Evolutionary conservation across 2,113 vertebrate species (phyloP), one percentile per base, ranked within the genome.

Genomic region (Oncorhynchus keta): DNA sequence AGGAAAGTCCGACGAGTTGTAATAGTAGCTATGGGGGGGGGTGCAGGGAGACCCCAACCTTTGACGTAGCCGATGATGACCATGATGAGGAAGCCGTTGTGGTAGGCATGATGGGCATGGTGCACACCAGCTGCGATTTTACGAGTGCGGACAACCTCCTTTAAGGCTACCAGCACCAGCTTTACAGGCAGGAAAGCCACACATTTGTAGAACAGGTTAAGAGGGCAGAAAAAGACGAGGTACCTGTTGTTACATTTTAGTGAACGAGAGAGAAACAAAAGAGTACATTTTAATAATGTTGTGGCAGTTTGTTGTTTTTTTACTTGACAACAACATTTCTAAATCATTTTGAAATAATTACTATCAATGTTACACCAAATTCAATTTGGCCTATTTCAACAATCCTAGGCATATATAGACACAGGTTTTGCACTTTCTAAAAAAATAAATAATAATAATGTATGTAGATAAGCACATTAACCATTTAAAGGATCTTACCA

Each of bases 161-260:
- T 99, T 95, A 99, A 91, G 6, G 95, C 98, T 73, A 99, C 97
- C 0, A 99, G 89, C 89, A 98, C 87, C 49, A 99, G 95, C 74
- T 99, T 99, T 82, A 99, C 24, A 0, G 98, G 98, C 90, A 98
- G 89, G 88, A 99, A 97, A 64, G 95, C 94, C 79, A 99, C 96
- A 0, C 97, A 98, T 88, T 97, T 99, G 87, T 99, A 99, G 91
- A 99, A 99, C 84, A 99, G 91, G 91, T 98, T 98, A 88, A 98
- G 88, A 5, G 98, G 98, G 70, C 97, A 99, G 93, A 95, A 99
- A 91, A 99, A 99, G 71, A 95, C 84, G 84, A 99, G 87, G 88
- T 99, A 99, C 98, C 97, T 99, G 90, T 2, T 39, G 51, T 68
- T 2, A 45, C 13, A 48, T 69, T 61, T 28, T 20, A 18, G 16